phyloP scores from a whole-genome alignment of 2,888 invertebrate genomes.

The Pseudanteris insignis region DNA sequence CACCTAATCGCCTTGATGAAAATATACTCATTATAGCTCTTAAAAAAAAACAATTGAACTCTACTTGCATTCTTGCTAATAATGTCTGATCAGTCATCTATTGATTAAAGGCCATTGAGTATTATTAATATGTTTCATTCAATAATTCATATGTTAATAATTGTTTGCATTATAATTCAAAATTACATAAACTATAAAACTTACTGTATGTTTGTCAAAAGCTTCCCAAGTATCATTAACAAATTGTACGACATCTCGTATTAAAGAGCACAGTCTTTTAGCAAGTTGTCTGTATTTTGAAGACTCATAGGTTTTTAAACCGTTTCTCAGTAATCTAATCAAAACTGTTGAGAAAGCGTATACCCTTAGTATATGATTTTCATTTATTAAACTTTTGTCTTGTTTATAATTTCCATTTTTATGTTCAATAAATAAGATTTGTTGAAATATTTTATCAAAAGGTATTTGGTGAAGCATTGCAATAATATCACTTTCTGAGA shows the following conservation, averaged over 20 bases:
- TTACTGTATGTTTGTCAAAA: constrained; percentile 64
- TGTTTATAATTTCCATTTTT: constrained; percentile 67
- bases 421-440: constrained; percentile 65
- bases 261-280: constrained; percentile 74
- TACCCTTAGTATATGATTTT: constrained; percentile 73
- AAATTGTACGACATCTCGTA: constrained; percentile 78
- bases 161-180: no score
- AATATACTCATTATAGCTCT: constrained; percentile 77
- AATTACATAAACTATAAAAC: constrained; percentile 5
- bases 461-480: constrained; percentile 81
- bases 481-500: constrained; percentile 81
- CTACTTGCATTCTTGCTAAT: constrained; percentile 72
- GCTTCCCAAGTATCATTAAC: constrained; percentile 77
- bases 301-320: constrained; percentile 74
- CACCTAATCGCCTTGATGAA: constrained; percentile 76
- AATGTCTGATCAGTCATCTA: constrained; percentile 67
- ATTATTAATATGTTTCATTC: no score
- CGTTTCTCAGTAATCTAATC: constrained; percentile 72
- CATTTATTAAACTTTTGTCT: constrained; percentile 68
- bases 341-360: constrained; percentile 77
- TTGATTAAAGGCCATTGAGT: no score
- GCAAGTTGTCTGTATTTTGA: constrained; percentile 76
- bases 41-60: constrained; percentile 79
- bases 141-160: no score
- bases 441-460: constrained; percentile 73